Base-by-base conservation (phyloP, 2,888 invertebrate species). In the Zaprionus bogoriensis region DNA sequence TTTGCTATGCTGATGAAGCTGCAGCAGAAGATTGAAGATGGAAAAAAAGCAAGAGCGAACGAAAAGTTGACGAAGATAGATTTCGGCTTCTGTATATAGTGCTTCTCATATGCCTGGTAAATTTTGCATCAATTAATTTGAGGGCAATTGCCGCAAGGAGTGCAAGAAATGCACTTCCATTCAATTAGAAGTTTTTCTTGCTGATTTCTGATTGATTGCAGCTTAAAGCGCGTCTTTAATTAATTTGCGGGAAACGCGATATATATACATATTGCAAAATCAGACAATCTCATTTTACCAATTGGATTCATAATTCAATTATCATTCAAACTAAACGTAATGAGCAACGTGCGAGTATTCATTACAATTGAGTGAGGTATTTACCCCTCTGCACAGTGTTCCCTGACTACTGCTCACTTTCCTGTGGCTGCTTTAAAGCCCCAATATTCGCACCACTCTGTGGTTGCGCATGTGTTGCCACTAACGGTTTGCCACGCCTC, bases 1-100 rank as follows among this genome's bases (percentile, higher is more conserved):
- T 68, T 70, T 82, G 67, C 75, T 36, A 67, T 79, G 61, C 59
- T 60, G 63, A 63, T 66, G 61, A 75, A 65, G 58, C 44, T 20
- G 46, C 32, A 44, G 53, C 38, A 44, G 7, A 51, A 27, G 28
- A 19, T n/a, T 5, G 6, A 14, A 36, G 5, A 23, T 32, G 4
- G 7, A n/a, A n/a, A 9, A 2, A 10, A 25, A 20, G 46, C 7
- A 30, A 45, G 20, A 14, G 12, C 14, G 25, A 39, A 17, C 10
- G n/a, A 27, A 51, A 44, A 36, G 14, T 14, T 17, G 53, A 10
- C 6, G 30, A 50, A 38, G 48, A 48, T 41, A 20, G 12, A 39
- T 30, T 57, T 27, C 4, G 17, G 32, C 41, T 55, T 44, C 52
- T 48, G 19, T 36, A 12, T 25, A n/a, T 23, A 1, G 14, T 44